Conservation (phyloP, 2,797 vertebrate species). For the Euthynnus affinis region DNA sequence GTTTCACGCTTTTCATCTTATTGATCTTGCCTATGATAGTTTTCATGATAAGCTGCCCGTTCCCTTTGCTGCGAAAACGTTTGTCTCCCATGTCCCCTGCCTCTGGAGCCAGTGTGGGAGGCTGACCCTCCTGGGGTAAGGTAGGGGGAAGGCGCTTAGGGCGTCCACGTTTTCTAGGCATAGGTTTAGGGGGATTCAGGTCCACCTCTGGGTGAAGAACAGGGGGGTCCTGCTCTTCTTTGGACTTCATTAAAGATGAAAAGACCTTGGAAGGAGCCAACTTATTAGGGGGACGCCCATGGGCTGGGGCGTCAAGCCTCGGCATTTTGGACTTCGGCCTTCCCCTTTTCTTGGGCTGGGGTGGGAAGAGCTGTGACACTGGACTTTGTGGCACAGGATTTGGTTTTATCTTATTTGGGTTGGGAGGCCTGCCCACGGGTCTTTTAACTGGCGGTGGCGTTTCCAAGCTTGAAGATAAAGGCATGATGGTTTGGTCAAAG, state of each 20-base stretch:
- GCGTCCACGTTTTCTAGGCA: constrained; percentile 95
- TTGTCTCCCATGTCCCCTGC: constrained; percentile 86
- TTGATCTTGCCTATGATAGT: constrained; percentile 98
- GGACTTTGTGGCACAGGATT: constrained; percentile 77
- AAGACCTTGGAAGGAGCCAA: constrained; percentile 94
- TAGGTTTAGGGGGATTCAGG: constrained; percentile 91
- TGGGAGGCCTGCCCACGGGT: constrained; percentile 85
- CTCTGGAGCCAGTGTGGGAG: constrained; percentile 92
- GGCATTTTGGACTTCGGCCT: constrained; percentile 97
- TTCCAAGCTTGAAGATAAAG: constrained; percentile 76
- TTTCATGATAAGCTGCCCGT: constrained; percentile 97
- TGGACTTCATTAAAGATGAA: constrained; percentile 92
- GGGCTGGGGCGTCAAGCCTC: constrained; percentile 89
- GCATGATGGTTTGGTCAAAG: constrained; percentile 73
- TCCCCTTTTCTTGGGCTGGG: constrained; percentile 89
- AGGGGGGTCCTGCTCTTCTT: constrained; percentile 96
- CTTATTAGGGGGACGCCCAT: constrained; percentile 90
- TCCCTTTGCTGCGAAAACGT: constrained; percentile 91
- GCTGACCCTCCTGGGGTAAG: constrained; percentile 91
- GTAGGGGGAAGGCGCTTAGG: constrained; percentile 94
- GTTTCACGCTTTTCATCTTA: constrained; percentile 98
- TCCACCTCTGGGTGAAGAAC: constrained; percentile 97
- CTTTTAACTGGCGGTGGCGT: constrained; percentile 78
- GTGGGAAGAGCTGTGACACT: constrained; percentile 79
- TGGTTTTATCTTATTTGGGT: constrained; percentile 87